Evolutionary conservation across 1,140 invertebrate species (phyloP).

Genomic region (Drosophila orena): DNA sequence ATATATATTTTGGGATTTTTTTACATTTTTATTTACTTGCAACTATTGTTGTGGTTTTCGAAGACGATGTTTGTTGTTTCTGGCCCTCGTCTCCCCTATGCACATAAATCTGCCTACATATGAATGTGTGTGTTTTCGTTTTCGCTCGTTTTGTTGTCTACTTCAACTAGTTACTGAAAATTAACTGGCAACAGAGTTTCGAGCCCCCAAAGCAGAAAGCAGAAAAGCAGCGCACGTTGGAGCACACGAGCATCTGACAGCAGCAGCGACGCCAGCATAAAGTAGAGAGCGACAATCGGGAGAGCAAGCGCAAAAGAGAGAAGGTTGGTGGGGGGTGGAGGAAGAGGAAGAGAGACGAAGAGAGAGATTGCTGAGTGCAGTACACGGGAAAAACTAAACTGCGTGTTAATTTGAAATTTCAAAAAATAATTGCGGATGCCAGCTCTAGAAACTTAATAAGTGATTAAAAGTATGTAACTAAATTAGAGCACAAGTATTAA

Average conservation of each 20-base stretch:
- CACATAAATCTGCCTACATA: conserved; percentile 11
- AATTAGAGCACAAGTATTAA: no score
- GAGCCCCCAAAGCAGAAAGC: conserved; percentile 68
- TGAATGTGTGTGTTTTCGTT: conserved; percentile 30
- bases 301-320: conserved; percentile 40
- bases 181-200: conserved; percentile 79
- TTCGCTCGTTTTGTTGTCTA: conserved; percentile 71
- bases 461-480: no score
- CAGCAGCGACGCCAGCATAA: conserved; percentile 28
- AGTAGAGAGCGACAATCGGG: conserved; percentile 37
- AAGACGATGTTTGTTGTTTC: conserved; percentile 11
- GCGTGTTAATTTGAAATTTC: background rate
- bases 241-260: conserved; percentile 27
- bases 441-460: background rate
- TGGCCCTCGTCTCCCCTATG: conserved; percentile 43
- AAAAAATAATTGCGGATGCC: background rate
- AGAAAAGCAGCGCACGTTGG: conserved; percentile 56
- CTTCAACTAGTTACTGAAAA: conserved; percentile 82
- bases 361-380: conserved; percentile 12
- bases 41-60: conserved; percentile 17
- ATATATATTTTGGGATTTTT: conserved; percentile 1
- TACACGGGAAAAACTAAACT: conserved; percentile 6
- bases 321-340: conserved; percentile 20
- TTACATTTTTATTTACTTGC: conserved; percentile 32
- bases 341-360: conserved; percentile 7